These are phyloP conservation scores for Acipenser oxyrinchus DNA, from an alignment of 2,797 vertebrate species.

Conservation along the genomic window DNA sequence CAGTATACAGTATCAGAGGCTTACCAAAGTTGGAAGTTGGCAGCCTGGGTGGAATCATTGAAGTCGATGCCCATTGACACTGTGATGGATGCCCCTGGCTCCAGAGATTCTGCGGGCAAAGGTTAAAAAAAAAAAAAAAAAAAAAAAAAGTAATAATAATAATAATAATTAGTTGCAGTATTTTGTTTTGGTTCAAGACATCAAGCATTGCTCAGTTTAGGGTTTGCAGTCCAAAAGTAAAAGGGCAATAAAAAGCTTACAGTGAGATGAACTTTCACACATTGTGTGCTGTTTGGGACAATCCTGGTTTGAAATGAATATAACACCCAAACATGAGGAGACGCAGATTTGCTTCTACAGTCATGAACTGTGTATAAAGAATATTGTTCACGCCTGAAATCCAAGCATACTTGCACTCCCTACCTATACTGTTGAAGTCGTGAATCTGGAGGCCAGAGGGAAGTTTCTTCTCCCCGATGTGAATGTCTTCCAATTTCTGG, in stretches of 20 bases:
- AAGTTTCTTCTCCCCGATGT: conserved; percentile 63
- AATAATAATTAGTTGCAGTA: too few relatives aligned
- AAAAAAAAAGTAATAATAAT: too few relatives aligned
- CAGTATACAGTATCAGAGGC: conserved; percentile 27
- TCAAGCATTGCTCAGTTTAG: too few relatives aligned
- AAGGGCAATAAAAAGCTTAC: neutral
- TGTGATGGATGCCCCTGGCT: conserved; percentile 74
- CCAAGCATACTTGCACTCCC: conserved; percentile 22
- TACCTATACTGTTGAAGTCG: conserved; percentile 80
- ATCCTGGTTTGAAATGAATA: conserved; percentile 8
- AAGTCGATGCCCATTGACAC: conserved; percentile 91
- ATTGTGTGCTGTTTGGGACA: conserved; percentile 4
- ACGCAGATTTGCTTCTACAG: neutral
- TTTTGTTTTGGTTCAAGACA: too few relatives aligned
- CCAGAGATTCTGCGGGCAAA: conserved; percentile 69
- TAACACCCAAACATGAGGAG: neutral
- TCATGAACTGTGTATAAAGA: too few relatives aligned
- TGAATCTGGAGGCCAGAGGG: conserved; percentile 66
- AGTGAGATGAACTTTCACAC: neutral
- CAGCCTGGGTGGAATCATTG: conserved; percentile 89
- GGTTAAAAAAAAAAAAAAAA: too few relatives aligned
- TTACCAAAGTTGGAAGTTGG: conserved; percentile 93
- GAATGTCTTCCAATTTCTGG: conserved; percentile 72
- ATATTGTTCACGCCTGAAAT: too few relatives aligned
- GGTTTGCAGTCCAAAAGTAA: too few relatives aligned